These are phyloP conservation scores for Danionella cerebrum DNA, from an alignment of 2,113 vertebrate species.

Conservation along the genomic window DNA sequence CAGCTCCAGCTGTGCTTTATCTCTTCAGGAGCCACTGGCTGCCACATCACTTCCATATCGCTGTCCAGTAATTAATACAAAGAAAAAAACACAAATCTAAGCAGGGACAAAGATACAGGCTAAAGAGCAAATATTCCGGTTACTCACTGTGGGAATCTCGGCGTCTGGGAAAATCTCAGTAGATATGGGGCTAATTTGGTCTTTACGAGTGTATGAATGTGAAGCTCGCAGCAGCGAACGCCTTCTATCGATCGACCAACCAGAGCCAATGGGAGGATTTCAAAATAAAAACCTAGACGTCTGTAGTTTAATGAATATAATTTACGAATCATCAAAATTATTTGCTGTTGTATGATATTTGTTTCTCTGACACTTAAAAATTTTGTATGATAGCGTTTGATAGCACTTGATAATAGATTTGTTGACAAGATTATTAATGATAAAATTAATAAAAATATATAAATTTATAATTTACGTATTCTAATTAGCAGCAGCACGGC, in stretches of 20 bases:
- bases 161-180: conserved; percentile 41
- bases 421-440: too few relatives aligned
- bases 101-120: not conserved
- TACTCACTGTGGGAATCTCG: conserved; percentile 52
- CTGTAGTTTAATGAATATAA: too few relatives aligned
- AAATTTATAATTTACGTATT: too few relatives aligned
- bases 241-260: not conserved
- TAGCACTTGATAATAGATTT: too few relatives aligned
- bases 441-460: too few relatives aligned
- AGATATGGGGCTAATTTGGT: conserved; percentile 51
- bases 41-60: conserved; percentile 63
- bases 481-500: too few relatives aligned
- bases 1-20: conserved; percentile 54
- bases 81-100: not conserved
- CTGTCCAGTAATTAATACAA: not conserved
- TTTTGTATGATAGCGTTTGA: too few relatives aligned
- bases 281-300: conserved; percentile 3
- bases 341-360: too few relatives aligned
- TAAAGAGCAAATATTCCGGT: not conserved
- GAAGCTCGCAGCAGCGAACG: conserved; percentile 23
- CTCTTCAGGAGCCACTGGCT: conserved; percentile 50
- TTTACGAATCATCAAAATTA: too few relatives aligned
- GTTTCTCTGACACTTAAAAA: too few relatives aligned
- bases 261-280: not conserved
- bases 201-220: conserved; percentile 40